Base-by-base conservation (phyloP, 2,797 vertebrate genomes). In the Rhinogobio ventralis region DNA sequence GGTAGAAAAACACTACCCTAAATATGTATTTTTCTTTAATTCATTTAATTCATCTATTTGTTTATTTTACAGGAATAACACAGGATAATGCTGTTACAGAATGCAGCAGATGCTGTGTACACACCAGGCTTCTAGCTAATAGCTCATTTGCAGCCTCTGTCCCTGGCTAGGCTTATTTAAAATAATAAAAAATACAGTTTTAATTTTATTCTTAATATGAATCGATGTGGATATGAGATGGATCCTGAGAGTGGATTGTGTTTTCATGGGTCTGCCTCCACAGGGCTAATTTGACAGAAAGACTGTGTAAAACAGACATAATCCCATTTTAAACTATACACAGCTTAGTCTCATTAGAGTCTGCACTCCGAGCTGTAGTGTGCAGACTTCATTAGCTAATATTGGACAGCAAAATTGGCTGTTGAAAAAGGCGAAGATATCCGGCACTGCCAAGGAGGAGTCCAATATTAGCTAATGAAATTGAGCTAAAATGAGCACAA, bases 271-370 rank as follows among this genome's bases (percentile, higher is more conserved):
- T 74, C 45, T 57, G 23, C 81, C 19, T 69, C 46, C 79, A 53
- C 73, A 19, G n/a, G 49, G 33, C 23, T 84, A 79, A 76, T 68
- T 76, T 76, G 72, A 82, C 76, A 85, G 64, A 84, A 78, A n/a
- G 80, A 75, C 85, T 73, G 82, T 67, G 25, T 66, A 72, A 83
- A 85, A 84, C 78, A 74, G 78, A 75, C 83, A 33, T 85, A 86
- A 89, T 88, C 72, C 82, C 72, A 85, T 88, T 88, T 86, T 79
- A 86, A 86, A 87, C 86, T 82, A 81, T 64, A 57, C 66, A 74
- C 80, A 85, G 85, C 76, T 83, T 74, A 81, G 86, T 83, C 85
- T 89, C 86, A 86, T 88, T 88, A 88, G 86, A 78, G 68, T 73
- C 68, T 77, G 83, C 72, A 62, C 49, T 83, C 66, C 14, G 33